phyloP scores from a whole-genome alignment of 2,797 vertebrate species.

The Synanceia verrucosa region DNA sequence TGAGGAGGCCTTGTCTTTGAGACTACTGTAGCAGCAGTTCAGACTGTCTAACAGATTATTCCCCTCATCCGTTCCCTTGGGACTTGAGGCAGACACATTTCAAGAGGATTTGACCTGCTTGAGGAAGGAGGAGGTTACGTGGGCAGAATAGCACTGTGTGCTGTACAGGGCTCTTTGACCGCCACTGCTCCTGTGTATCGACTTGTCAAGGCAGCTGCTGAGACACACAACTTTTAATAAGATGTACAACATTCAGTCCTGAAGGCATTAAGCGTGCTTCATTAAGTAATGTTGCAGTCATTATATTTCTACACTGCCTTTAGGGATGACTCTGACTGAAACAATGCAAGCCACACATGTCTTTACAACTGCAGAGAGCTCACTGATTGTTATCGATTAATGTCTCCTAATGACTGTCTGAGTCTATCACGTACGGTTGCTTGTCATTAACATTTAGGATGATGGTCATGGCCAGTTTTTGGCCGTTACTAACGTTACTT shows the following conservation, averaged over 20 bases:
- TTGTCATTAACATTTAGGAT: conserved; percentile 19
- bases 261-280: neutral
- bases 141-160: conserved; percentile 26
- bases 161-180: conserved; percentile 52
- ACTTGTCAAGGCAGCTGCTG: conserved; percentile 56
- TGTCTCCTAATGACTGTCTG: conserved; percentile 8
- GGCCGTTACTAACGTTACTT: no score
- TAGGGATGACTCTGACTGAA: conserved; percentile 5
- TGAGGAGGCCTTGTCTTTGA: conserved; percentile 5
- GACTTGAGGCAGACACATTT: conserved; percentile 36
- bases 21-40: conserved; percentile 17
- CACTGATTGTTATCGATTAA: conserved; percentile 25
- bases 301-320: conserved; percentile 30
- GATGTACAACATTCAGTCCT: conserved; percentile 22
- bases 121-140: conserved; percentile 44
- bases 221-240: conserved; percentile 44
- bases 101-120: conserved; percentile 51
- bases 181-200: conserved; percentile 36
- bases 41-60: conserved; percentile 31
- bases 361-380: conserved; percentile 9
- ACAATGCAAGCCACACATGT: conserved; percentile 9
- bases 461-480: neutral
- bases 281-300: conserved; percentile 12
- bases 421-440: neutral
- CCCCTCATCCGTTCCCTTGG: neutral